These are phyloP conservation scores for Musca vetustissima DNA, from an alignment of 1,140 invertebrate species.

Conservation along the genomic window DNA sequence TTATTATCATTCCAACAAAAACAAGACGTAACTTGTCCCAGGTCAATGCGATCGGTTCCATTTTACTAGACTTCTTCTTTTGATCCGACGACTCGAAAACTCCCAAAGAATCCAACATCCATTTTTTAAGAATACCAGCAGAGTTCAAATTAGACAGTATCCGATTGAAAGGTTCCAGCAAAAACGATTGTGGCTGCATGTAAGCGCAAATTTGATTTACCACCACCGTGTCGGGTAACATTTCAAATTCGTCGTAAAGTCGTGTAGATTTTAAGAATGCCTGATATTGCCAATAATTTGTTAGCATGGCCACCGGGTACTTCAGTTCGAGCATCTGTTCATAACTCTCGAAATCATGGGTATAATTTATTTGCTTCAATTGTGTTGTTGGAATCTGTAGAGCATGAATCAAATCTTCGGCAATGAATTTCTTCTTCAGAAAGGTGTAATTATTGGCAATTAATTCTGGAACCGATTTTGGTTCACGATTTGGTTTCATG, in stretches of 20 bases:
- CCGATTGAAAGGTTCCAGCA: not conserved
- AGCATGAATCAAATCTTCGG: not conserved
- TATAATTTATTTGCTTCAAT: not conserved
- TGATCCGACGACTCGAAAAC: no score
- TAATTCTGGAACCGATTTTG: not conserved
- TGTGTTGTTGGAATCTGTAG: not conserved
- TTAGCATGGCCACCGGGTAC: not conserved
- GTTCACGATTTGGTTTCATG: not conserved
- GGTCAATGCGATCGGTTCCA: no score
- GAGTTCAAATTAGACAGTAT: not conserved
- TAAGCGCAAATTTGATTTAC: constrained; percentile 11
- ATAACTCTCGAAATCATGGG: not conserved
- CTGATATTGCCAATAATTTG: constrained; percentile 10
- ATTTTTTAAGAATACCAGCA: not conserved
- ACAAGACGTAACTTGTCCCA: no score
- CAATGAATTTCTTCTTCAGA: not conserved
- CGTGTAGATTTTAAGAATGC: not conserved
- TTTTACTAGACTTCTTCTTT: no score
- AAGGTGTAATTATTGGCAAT: not conserved
- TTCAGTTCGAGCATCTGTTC: not conserved
- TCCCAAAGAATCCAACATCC: not conserved
- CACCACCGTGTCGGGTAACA: not conserved
- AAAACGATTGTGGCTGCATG: not conserved
- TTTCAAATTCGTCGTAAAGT: not conserved
- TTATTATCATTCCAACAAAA: no score